phyloP scores from a whole-genome alignment of 2,888 invertebrate genomes.

The Stenurella melanura region DNA sequence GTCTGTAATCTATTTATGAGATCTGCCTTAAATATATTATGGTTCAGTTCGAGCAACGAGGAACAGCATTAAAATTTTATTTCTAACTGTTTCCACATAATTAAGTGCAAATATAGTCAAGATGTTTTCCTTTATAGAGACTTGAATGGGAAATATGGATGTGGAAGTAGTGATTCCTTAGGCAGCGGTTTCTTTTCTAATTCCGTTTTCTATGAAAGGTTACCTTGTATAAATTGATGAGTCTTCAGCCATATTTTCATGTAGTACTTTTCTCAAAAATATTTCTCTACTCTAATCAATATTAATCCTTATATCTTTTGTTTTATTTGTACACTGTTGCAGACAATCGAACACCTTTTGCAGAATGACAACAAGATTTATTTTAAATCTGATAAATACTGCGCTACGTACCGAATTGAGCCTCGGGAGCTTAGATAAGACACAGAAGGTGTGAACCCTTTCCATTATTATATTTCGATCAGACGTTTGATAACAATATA shows the following conservation, averaged over 20 bases:
- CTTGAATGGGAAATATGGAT: too few relatives aligned
- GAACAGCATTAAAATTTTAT: too few relatives aligned
- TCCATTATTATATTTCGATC: slow-evolving; percentile 53
- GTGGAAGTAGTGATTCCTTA: too few relatives aligned
- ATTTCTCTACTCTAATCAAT: not conserved
- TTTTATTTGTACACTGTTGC: not conserved
- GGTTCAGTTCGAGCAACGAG: too few relatives aligned
- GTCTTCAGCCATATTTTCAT: not conserved
- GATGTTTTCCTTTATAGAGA: too few relatives aligned
- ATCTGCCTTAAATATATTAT: too few relatives aligned
- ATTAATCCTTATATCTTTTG: not conserved
- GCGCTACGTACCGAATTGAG: slow-evolving; percentile 30
- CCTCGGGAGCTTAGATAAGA: slow-evolving; percentile 52
- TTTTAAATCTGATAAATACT: slow-evolving; percentile 53
- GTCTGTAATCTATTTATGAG: too few relatives aligned
- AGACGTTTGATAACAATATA: slow-evolving; percentile 38
- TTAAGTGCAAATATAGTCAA: too few relatives aligned
- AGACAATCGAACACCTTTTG: slow-evolving; percentile 38
- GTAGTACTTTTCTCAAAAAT: not conserved
- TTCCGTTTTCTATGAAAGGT: too few relatives aligned
- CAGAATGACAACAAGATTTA: slow-evolving; percentile 52
- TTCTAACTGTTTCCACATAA: too few relatives aligned
- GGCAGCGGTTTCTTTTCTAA: too few relatives aligned
- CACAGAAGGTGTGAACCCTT: slow-evolving; percentile 61
- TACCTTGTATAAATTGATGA: not conserved